phyloP scores from a whole-genome alignment of 2,113 vertebrate genomes.

The Plectropomus leopardus region DNA sequence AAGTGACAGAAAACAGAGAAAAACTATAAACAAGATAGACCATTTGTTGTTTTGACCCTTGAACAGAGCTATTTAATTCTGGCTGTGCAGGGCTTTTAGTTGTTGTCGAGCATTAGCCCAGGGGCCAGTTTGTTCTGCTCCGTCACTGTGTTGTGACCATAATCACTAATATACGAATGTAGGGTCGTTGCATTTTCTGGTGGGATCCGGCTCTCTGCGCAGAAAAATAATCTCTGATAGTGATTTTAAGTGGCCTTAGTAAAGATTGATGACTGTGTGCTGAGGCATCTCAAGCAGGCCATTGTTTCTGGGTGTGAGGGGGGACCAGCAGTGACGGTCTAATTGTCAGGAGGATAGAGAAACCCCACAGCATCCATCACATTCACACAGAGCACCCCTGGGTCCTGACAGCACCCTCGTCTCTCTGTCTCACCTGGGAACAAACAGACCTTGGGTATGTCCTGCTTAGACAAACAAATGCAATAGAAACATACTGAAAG shows the following conservation, averaged over 20 bases:
- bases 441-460: constrained; percentile 41
- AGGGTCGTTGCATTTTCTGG: constrained; percentile 29
- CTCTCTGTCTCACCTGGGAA: constrained; percentile 36
- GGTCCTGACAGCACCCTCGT: constrained; percentile 45
- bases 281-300: constrained; percentile 47
- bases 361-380: constrained; percentile 71
- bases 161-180: constrained; percentile 40
- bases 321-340: constrained; percentile 48
- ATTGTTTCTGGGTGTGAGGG: constrained; percentile 43
- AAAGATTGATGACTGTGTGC: constrained; percentile 68
- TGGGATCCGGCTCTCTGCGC: constrained; percentile 43
- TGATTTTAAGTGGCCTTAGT: constrained; percentile 60
- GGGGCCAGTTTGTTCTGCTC: constrained; percentile 44
- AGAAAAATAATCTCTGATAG: constrained; percentile 48
- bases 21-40: constrained; percentile 52
- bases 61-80: constrained; percentile 45
- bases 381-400: constrained; percentile 50
- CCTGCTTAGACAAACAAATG: constrained; percentile 30
- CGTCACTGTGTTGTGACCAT: constrained; percentile 63
- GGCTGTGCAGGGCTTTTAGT: not conserved
- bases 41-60: constrained; percentile 56
- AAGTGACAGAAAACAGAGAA: constrained; percentile 32
- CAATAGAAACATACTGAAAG: constrained; percentile 10
- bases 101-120: constrained; percentile 33
- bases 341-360: constrained; percentile 66